A percentile compares a stretch with the other conserved stretches of the same genome.
Evolutionary conservation across 2,888 invertebrate genomes (phyloP).

Genomic region (Dione juno): DNA sequence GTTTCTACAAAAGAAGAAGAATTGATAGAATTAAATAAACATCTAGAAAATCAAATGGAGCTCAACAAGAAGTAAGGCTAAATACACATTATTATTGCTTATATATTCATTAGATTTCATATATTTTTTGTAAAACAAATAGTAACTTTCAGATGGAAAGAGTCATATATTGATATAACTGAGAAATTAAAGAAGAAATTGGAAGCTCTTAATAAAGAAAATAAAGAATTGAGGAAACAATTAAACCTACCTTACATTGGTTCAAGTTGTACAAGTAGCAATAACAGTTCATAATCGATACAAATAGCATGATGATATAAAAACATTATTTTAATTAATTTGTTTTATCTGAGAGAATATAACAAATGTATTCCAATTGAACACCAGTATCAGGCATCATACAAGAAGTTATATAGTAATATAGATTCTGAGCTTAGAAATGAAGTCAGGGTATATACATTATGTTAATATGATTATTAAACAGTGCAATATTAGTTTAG

Average conservation of each 20-base stretch:
- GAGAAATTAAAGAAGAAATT: constrained; percentile 84
- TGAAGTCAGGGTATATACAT: neutral
- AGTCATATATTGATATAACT: constrained; percentile 85
- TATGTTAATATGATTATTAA: neutral
- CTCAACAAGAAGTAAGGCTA: constrained; percentile 80
- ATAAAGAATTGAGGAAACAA: constrained; percentile 73
- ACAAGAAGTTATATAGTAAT: too few species aligned
- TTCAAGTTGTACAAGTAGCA: constrained; percentile 54
- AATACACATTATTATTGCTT: neutral
- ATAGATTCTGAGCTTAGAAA: neutral
- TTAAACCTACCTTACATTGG: constrained; percentile 58
- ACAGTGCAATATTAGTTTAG: constrained; percentile 64
- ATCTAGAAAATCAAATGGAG: constrained; percentile 84
- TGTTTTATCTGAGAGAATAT: too few species aligned
- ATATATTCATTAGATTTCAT: neutral
- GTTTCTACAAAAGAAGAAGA: constrained; percentile 80
- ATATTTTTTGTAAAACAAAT: neutral
- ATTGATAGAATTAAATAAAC: constrained; percentile 78
- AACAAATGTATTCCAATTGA: too few species aligned
- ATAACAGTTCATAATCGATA: constrained; percentile 52
- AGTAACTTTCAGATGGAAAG: constrained; percentile 82
- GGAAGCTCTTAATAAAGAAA: constrained; percentile 81
- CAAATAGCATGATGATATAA: too few species aligned
- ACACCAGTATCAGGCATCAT: too few species aligned
- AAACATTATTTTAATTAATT: too few species aligned